Evolutionary conservation across 2,797 vertebrate genomes (phyloP), one percentile per base, ranked within the genome.

Genomic region (Dryobates pubescens): DNA sequence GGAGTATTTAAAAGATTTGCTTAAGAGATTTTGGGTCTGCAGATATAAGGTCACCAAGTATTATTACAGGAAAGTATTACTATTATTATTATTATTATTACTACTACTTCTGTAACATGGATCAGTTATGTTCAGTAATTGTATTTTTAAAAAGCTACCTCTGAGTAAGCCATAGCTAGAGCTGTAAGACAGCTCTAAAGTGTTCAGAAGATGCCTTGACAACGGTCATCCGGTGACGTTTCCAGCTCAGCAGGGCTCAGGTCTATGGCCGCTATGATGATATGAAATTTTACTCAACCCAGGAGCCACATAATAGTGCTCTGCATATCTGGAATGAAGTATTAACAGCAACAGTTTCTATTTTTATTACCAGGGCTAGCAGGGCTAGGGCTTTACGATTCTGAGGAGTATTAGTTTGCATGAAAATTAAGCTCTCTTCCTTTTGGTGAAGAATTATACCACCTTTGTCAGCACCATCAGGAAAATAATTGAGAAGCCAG

Each of bases 281-380:
- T 19, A 59, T 3, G 29, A 91, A 79, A 53, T 84, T 96, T 94
- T 96, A 95, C 92, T 89, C 74, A 95, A 72, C 92, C 87, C 93
- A 86, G 41, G 89, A 92, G 92, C 70, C 82, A 92, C 41, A 91
- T 94, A 91, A 89, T 22, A 19, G 61, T 62, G 51, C 49, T 80
- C 78, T 82, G 54, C 77, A 54, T 93, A 62, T 65, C 82, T 79
- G 57, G 30, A 94, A 90, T 34, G 61, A 91, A 59, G 53, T 27
- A 94, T 95, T 96, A 95, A 93, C 56, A 91, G 45, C 30, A 82
- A 41, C 74, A 77, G 71, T 15, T 88, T 92, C 92, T 82, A 53
- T 74, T 95, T 92, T 96, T 92, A 96, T 90, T 89, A 71, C 74
- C 58, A 89, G 45, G n/a, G 36, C 57, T 65, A 70, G 24, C 62